Evolutionary conservation across 2,113 vertebrate genomes (phyloP), one percentile per base, ranked within the genome.

Genomic region (Lepus timidus): DNA sequence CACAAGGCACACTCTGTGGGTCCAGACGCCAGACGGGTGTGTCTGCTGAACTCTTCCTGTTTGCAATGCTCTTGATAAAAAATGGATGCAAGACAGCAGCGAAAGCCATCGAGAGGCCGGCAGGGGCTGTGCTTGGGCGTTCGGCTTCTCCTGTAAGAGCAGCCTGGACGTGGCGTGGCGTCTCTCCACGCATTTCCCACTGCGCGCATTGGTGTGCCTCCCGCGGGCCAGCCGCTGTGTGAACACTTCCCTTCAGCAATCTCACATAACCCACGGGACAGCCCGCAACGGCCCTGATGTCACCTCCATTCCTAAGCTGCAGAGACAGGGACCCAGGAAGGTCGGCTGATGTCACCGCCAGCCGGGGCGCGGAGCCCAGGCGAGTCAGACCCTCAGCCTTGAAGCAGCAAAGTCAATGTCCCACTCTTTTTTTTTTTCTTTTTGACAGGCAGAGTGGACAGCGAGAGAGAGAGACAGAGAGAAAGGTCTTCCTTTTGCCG

Each of bases 1-100:
- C 13, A 13, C 9, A 36, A 84, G 31, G 33, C n/a, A 20, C 31
- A 55, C 3, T 0, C 2, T 17, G 71, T 10, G 4, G 0, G 10
- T 23, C 58, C 44, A 44, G 44, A 44, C 44, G 44, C 44, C 44
- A 44, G 44, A 44, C 44, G 44, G 44, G 44, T 44, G 44, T 44
- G 44, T 44, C 44, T 7, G 6, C 44, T 44, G 44, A 44, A 44
- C 44, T 44, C 36, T 39, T 29, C 6, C 31, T 17, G 6, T 27
- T 7, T n/a, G 49, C 76, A 29, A 67, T 23, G 36, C 36, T 74
- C 36, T n/a, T 62, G 13, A 33, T 75, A 58, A 6, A 68, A 78
- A 79, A 33, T 5, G 88, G 70, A 67, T 52, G 75, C 23, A 29
- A 68, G 49, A 80, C 49, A 70, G 20, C 58, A 68, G 67, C 51